A percentile compares a stretch with the other conserved stretches of the same genome.
Conservation (phyloP, 2,113 vertebrate species). For the Oryzias curvinotus region DNA sequence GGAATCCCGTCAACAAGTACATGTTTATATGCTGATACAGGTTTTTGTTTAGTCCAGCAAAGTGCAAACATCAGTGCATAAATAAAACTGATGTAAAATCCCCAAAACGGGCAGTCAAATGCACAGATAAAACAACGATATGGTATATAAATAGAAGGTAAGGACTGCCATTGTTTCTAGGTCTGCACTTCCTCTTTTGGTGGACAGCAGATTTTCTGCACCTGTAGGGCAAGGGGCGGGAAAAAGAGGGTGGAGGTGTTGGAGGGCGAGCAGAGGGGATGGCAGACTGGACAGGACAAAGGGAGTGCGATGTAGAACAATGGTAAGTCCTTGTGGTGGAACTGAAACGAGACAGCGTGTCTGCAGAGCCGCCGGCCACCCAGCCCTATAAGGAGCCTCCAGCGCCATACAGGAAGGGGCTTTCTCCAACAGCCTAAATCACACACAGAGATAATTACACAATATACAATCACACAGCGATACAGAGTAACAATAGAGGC, state of each 20-base stretch:
- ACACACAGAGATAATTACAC: constrained; percentile 33
- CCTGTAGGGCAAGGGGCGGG: constrained; percentile 58
- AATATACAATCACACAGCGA: constrained; percentile 42
- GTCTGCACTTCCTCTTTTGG: constrained; percentile 51
- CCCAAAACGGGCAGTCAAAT: constrained; percentile 38
- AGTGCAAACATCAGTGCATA: constrained; percentile 1
- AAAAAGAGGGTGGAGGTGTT: constrained; percentile 43
- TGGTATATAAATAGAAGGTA: constrained; percentile 66
- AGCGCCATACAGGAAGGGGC: constrained; percentile 78
- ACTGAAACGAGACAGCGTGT: constrained; percentile 77
- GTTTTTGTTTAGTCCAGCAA: constrained; percentile 13
- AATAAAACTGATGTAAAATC: constrained; percentile 14
- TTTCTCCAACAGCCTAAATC: constrained; percentile 59
- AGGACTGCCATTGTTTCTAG: constrained; percentile 66
- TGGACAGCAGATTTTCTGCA: constrained; percentile 60
- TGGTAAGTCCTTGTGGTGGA: constrained; percentile 73
- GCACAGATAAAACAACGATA: constrained; percentile 52
- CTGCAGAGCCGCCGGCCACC: constrained; percentile 63
- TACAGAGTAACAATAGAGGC: constrained; percentile 64
- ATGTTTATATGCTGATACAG: constrained; percentile 35
- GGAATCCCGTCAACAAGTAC: constrained; percentile 13
- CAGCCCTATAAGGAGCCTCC: constrained; percentile 56
- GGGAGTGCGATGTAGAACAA: constrained; percentile 74
- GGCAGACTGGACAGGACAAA: constrained; percentile 61
- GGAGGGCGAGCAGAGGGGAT: constrained; percentile 13